phyloP scores from a whole-genome alignment of 2,888 invertebrate genomes.

The Iphiclides podalirius region DNA sequence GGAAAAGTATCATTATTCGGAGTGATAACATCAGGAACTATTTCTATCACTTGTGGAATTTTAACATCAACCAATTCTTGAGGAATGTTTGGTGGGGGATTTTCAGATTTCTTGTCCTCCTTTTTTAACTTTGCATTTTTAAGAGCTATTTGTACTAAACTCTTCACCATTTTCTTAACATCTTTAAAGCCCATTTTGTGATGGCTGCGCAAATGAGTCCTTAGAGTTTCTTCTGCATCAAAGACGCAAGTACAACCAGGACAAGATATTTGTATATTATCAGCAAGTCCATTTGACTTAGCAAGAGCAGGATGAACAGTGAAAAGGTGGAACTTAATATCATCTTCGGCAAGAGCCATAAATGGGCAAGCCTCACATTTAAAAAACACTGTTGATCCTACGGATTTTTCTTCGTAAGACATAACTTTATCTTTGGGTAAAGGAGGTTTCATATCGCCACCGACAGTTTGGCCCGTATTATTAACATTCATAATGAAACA shows the following conservation, averaged over 20 bases:
- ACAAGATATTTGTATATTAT: constrained; percentile 80
- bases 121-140: constrained; percentile 70
- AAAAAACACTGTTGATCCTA: constrained; percentile 73
- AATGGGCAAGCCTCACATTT: constrained; percentile 78
- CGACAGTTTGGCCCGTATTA: constrained; percentile 35
- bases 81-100: constrained; percentile 31
- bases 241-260: constrained; percentile 85
- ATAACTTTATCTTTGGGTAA: constrained; percentile 62
- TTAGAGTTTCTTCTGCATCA: constrained; percentile 81
- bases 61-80: constrained; percentile 54
- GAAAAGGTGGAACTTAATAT: constrained; percentile 75
- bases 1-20: constrained; percentile 52
- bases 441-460: constrained; percentile 40
- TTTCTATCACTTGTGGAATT: constrained; percentile 73
- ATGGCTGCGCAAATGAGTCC: constrained; percentile 83
- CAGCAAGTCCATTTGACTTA: constrained; percentile 74
- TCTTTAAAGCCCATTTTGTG: constrained; percentile 84
- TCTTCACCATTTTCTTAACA: constrained; percentile 79
- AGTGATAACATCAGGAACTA: constrained; percentile 57
- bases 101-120: constrained; percentile 41
- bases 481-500: constrained; percentile 50
- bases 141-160: constrained; percentile 70
- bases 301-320: constrained; percentile 70
- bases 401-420: constrained; percentile 72
- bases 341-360: constrained; percentile 75